Evolutionary conservation across 2,113 vertebrate genomes (phyloP), one percentile per base, ranked within the genome.

Genomic region (Myodes glareolus): DNA sequence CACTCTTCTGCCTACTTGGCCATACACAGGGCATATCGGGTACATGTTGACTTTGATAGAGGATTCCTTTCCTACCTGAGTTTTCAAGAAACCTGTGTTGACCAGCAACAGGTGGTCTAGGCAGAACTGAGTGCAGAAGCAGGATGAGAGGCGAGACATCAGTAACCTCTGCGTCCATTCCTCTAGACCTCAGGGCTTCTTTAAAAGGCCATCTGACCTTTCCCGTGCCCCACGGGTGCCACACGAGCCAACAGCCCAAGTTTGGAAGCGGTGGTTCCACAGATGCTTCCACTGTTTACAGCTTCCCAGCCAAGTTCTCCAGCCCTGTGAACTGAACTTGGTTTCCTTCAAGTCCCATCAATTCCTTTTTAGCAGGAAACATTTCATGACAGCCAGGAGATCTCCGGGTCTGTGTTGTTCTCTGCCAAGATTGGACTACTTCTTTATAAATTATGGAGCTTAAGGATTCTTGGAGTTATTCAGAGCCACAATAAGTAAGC

Each of bases 341-440:
- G 94, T 97, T 96, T 97, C 80, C 63, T 78, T 72, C 61, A 87
- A 94, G 47, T 70, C 80, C 55, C 55, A 50, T 33, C 73, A 68
- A 94, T 94, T 89, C 47, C 55, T 92, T 50, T 88, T 95, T 88
- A 88, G 76, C 81, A 95, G 95, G 97, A 96, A 97, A 89, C 23
- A 36, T 68, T 95, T 92, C 13, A 67, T 86, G 84, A 86, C 10
- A 0, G 39, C 75, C 50, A 90, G 7, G 29, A 93, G 75, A 68
- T 73, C 77, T 92, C 63, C 23, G 73, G 80, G 61, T 61, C 88
- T 39, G 23, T n/a, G 4, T 75, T 94, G 68, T 78, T 9, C 47
- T 95, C 88, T 84, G 85, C 90, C 90, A 96, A 39, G 27, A 3
- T 27, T 77, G 42, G 29, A 12, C 14, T 81, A 77, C 81, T 93